Base-by-base conservation (phyloP, 2,797 vertebrate genomes). In the Pangasius sanitwongsei region DNA sequence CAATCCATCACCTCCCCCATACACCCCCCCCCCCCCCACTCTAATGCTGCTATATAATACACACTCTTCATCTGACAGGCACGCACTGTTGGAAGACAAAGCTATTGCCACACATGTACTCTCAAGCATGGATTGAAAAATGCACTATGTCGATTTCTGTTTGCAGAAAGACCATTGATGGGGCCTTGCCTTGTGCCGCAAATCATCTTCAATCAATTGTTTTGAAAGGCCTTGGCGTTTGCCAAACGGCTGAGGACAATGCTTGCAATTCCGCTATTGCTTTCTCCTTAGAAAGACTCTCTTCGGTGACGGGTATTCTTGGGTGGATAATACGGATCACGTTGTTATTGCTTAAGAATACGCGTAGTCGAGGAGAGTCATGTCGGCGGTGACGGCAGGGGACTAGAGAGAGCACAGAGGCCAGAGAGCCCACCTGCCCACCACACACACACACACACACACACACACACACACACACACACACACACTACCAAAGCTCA, bases 291-390 rank as follows among this genome's bases (percentile, higher is more conserved):
- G 77, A 90, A 75, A 95, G 97, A 97, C 98, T 99, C 98, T 99
- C 98, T 99, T 99, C 98, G 98, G 98, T 98, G 98, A 99, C 98
- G 98, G 98, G 98, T 99, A 99, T 99, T 99, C 98, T 99, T 99
- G 98, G 98, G 98, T 99, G 98, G 98, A 99, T 99, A 99, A 99
- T 99, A 99, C 98, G 98, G 98, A 99, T 99, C 98, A 98, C 98
- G 98, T 99, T 99, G 98, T 99, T 99, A 99, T 99, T 99, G 98
- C 98, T 99, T 99, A 99, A 99, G 98, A 99, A 99, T 99, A 99
- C 98, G 98, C 98, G 98, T 99, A 99, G 98, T 99, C 97, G 98
- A 99, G 98, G 98, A 98, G 98, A 98, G 98, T 99, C 97, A 96
- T 96, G 74, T 89, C 92, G 85, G 86, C 93, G 91, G 83, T 89